Base-by-base conservation (phyloP, 2,888 invertebrate genomes). In the Salpingus planirostris region DNA sequence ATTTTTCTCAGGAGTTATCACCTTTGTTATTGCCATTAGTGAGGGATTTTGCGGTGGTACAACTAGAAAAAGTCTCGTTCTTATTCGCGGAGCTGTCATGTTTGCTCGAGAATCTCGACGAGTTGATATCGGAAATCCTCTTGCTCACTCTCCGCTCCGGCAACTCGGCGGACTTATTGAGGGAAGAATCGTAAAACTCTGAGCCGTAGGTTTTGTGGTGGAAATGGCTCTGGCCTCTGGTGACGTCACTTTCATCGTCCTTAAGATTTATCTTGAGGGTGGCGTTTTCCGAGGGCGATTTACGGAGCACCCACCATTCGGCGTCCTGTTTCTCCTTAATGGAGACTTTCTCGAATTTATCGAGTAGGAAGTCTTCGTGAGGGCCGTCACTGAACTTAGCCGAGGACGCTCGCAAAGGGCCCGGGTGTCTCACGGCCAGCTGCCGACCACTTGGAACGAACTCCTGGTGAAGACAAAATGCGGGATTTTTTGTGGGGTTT, bases 371-470 rank as follows among this genome's bases (percentile, higher is more conserved):
- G 55, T 80, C 76, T 25, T 55, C 52, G 3, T 22, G 14, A 5
- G 26, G 24, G 25, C 4, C 5, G 23, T 4, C 8, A 11, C 4
- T 23, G 4, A 5, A 8, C 11, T 23, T 23, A n/a, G n/a, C n/a
- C 5, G 18, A 18, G 23, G 23, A 11, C 7, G 23, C 23, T 5
- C 11, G 4, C 5, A 75, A 69, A 43, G 79, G 78, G 30, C 82
- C 81, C 10, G 87, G 87, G 64, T 88, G 88, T 50, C 74, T 76
- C 34, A 72, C 69, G 60, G 83, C 68, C 68, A 82, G 82, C 69
- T 80, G 78, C 66, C 88, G 79, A 62, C 89, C 89, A 69, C 83
- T 82, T 57, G 89, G 89, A 72, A 83, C 74, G 70, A 84, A 90
- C 75, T 87, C 88, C 86, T 87, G 54, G 31, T 47, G 40, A 38